Percentiles rank a stretch among this genome's conserved stretches.
phyloP scores from a whole-genome alignment of 2,888 invertebrate genomes.

The Rhimphoctona megacephalus region DNA sequence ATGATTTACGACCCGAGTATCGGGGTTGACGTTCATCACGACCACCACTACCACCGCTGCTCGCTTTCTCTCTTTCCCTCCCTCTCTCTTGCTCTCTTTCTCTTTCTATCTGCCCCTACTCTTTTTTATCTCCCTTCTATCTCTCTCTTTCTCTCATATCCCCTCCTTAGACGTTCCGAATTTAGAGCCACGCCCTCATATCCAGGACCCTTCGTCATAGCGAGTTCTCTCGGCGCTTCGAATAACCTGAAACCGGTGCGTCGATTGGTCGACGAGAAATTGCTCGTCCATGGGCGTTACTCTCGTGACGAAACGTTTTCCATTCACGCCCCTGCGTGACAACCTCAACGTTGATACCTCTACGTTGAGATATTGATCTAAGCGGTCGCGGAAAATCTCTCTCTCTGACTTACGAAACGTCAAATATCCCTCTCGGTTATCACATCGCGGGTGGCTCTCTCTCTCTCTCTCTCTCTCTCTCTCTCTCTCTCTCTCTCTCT shows the following conservation, averaged over 20 bases:
- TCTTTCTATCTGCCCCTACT: conserved; percentile 37
- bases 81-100: background rate
- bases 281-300: conserved; percentile 60
- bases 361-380: conserved; percentile 83
- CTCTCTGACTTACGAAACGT: conserved; percentile 34
- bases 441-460: conserved; percentile 34
- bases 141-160: conserved; percentile 24
- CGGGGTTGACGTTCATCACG: conserved; percentile 66
- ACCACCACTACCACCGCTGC: conserved; percentile 70
- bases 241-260: conserved; percentile 21
- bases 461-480: conserved; percentile 37
- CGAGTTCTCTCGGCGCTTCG: conserved; percentile 46
- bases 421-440: conserved; percentile 36
- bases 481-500: conserved; percentile 26
- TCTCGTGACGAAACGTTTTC: conserved; percentile 44
- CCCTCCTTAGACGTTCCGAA: conserved; percentile 21
- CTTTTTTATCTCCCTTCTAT: background rate
- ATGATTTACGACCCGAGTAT: conserved; percentile 82
- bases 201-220: conserved; percentile 65
- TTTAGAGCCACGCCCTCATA: conserved; percentile 62
- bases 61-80: conserved; percentile 35
- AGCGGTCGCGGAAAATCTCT: conserved; percentile 65
- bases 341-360: conserved; percentile 71
- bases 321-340: conserved; percentile 67
- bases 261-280: conserved; percentile 62